Evolutionary conservation across 1,140 invertebrate species (phyloP), one percentile per base, ranked within the genome.

Genomic region (Pectinophora gossypiella): DNA sequence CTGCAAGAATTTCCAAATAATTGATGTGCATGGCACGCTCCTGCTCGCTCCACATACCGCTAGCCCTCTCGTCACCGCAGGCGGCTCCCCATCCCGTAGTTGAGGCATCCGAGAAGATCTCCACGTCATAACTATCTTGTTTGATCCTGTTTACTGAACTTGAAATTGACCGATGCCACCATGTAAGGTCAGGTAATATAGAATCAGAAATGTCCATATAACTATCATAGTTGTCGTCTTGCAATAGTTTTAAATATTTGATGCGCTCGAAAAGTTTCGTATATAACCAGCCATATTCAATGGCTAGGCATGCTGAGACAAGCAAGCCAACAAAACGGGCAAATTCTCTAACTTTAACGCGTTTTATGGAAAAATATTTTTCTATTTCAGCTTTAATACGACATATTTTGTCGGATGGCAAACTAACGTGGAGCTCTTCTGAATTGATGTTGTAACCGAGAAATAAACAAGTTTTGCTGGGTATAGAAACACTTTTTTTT

Each of bases 31-130:
- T 10, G 6, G 32, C 1, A 48, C 47, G 36, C 51, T 72, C 68
- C 7, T 45, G 12, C 7, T 46, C 20, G 2, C 9, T 59, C 66
- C 68, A 77, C 23, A 50, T 54, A 18, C 70, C 66, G 46, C 61
- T 56, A 15, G 46, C 38, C 19, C 21, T 57, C 16, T 58, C 18
- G 3, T 44, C 59, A 36, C 59, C 38, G 45, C 36, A 65, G 22
- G 35, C 19, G 7, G 54, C 51, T 7, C 62, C 64, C 66, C 74
- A 80, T 4, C 70, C 72, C 6, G 64, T 51, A 3, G 16, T 13
- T n/a, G 66, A 76, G 7, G 66, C 64, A 40, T 74, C 67, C 2
- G 67, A 60, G 54, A 65, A 72, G 23, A 75, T 71, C 19, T 53
- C 59, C 18, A 58, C 6, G 15, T 16, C 22, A 23, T 35, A 64